Evolutionary conservation across 64 coral and sea anemone genomes (phyloP), one percentile per base, ranked within the genome.

Genomic region (Stylophora pistillata): DNA sequence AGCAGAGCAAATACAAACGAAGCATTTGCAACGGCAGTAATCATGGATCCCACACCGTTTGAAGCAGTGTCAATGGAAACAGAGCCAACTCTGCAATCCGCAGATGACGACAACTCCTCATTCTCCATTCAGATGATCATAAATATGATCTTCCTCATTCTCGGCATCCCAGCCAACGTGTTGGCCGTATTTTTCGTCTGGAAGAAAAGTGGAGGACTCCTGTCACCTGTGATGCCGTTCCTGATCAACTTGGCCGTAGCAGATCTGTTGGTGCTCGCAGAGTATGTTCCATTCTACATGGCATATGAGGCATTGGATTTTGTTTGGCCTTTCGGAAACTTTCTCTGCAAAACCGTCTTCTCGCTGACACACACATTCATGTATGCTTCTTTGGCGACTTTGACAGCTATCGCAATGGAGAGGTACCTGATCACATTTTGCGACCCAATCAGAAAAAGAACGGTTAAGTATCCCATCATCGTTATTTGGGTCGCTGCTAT

Each of bases 261-360:
- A 5, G 92, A 94, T 66, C 10, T 94, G 58, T 30, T 88, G 12
- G 86, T 85, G 21, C 59, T 94, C 7, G 10, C 89, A 13, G 27
- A 89, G 5, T 94, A 86, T 32, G 33, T 85, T 17, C 92, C 92
- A 3, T 86, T 90, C 37, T 89, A 89, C 61, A 15, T 94, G 1
- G 92, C 72, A 3, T 94, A 94, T 34, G 92, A 89, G 41, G 33
- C 70, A 6, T 3, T 85, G 2, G 92, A 73, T 9, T 65, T 89
- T 11, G 54, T 78, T 31, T 94, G 92, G 92, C 92, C 92, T 1
- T 94, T 94, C 71, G 87, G 92, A 6, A 23, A 11, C 23, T 66
- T 79, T 15, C 61, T 94, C 70, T 94, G 92, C 27, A 94, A 89
- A 65, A 52, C 69, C 3, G 87, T 94, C 33, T 94, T 94, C 54